These are phyloP conservation scores for Dasypus novemcinctus DNA, from an alignment of 2,113 vertebrate genomes.

Conservation along the genomic window DNA sequence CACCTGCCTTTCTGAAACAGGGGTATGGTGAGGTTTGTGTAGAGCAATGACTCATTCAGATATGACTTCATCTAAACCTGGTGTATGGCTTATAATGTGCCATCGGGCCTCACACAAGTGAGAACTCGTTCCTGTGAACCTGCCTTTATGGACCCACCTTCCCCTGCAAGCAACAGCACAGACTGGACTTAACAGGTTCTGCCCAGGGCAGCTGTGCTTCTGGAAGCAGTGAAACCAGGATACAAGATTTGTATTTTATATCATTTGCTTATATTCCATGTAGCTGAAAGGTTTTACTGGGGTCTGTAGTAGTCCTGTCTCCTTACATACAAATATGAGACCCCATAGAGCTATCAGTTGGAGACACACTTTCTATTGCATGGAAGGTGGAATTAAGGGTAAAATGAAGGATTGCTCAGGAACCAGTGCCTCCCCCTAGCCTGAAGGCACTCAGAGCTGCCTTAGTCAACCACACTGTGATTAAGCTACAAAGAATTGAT, in stretches of 20 bases:
- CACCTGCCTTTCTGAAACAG: not conserved
- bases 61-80: not conserved
- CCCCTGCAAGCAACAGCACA: rapidly evolving
- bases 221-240: not conserved
- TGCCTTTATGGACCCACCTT: not conserved
- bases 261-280: not conserved
- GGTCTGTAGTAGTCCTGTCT: too few species aligned
- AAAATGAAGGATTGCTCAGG: not conserved
- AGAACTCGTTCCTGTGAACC: rapidly evolving
- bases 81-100: too few species aligned
- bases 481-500: not conserved
- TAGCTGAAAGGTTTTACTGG: not conserved
- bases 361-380: not conserved
- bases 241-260: not conserved
- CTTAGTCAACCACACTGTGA: not conserved
- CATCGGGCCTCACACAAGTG: rapidly evolving
- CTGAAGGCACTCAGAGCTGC: too few species aligned
- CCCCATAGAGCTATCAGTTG: rapidly evolving
- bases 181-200: not conserved
- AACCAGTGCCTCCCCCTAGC: not conserved
- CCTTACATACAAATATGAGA: not conserved
- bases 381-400: rapidly evolving
- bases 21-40: not conserved
- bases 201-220: too few species aligned
- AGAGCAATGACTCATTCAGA: not conserved